phyloP scores from a whole-genome alignment of 2,888 invertebrate genomes.

The Cephus nigrinus region DNA sequence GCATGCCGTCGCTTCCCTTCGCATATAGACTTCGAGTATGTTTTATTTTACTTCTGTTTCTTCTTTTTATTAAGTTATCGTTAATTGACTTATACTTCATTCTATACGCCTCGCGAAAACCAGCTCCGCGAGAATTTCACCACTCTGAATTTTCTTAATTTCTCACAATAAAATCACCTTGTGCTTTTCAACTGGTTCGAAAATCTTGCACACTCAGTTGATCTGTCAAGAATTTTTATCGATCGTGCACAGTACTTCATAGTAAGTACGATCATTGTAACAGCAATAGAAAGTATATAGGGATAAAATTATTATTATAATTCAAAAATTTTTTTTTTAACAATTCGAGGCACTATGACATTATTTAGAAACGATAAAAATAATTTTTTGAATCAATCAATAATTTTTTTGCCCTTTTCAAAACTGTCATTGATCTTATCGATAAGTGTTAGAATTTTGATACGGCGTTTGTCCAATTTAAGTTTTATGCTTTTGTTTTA shows the following conservation, averaged over 20 bases:
- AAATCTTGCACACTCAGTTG: too few relatives aligned
- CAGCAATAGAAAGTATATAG: neutral
- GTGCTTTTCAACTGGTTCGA: neutral
- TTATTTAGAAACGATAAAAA: neutral
- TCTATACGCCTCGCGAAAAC: conserved; percentile 26
- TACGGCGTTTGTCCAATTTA: neutral
- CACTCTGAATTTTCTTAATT: neutral
- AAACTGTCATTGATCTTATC: neutral
- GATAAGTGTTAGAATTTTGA: neutral
- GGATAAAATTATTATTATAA: neutral
- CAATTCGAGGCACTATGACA: neutral
- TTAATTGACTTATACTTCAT: conserved; percentile 40
- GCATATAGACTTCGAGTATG: conserved; percentile 13
- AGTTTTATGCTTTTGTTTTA: neutral
- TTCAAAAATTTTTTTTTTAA: neutral
- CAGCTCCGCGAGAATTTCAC: conserved; percentile 2
- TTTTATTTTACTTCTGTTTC: neutral
- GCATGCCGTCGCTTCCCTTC: conserved; percentile 21
- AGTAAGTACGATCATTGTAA: neutral
- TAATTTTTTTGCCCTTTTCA: neutral
- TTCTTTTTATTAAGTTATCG: conserved; percentile 25
- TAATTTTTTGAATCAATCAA: neutral
- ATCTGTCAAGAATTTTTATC: neutral
- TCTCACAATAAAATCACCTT: neutral
- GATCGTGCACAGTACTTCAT: neutral